Conservation (phyloP, 2,797 vertebrate species). For the Poecilia velifera region DNA sequence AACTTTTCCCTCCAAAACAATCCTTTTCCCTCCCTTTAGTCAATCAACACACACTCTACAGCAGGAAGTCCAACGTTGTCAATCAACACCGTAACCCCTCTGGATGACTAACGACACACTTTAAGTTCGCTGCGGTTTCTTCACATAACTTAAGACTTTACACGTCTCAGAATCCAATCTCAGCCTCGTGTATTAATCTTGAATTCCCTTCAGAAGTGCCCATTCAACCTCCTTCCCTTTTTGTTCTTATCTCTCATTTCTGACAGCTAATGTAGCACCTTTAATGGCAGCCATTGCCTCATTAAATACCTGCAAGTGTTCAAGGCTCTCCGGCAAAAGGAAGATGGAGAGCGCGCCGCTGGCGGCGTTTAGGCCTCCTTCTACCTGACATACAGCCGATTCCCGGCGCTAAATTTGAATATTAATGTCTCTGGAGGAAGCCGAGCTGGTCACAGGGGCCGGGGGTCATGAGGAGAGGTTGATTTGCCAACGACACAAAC, state of each 20-base stretch:
- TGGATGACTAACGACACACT: slow-evolving; percentile 28
- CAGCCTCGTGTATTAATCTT: neutral
- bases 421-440: slow-evolving; percentile 63
- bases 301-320: slow-evolving; percentile 79
- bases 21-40: slow-evolving; percentile 33
- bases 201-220: slow-evolving; percentile 18
- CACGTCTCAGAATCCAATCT: neutral
- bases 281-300: slow-evolving; percentile 78
- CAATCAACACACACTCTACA: slow-evolving; percentile 54
- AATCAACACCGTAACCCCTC: slow-evolving; percentile 36
- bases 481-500: slow-evolving; percentile 42
- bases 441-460: slow-evolving; percentile 31
- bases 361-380: slow-evolving; percentile 48
- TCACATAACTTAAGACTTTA: neutral
- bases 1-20: slow-evolving; percentile 51
- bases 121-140: slow-evolving; percentile 4
- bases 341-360: slow-evolving; percentile 25
- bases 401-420: slow-evolving; percentile 60
- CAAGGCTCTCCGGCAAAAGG: slow-evolving; percentile 35
- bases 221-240: slow-evolving; percentile 9
- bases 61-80: slow-evolving; percentile 36
- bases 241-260: slow-evolving; percentile 46
- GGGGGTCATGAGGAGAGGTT: slow-evolving; percentile 53
- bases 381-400: slow-evolving; percentile 60
- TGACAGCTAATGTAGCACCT: slow-evolving; percentile 74